These are phyloP conservation scores for Eurosta solidaginis DNA, from an alignment of 1,140 invertebrate genomes.

Conservation along the genomic window DNA sequence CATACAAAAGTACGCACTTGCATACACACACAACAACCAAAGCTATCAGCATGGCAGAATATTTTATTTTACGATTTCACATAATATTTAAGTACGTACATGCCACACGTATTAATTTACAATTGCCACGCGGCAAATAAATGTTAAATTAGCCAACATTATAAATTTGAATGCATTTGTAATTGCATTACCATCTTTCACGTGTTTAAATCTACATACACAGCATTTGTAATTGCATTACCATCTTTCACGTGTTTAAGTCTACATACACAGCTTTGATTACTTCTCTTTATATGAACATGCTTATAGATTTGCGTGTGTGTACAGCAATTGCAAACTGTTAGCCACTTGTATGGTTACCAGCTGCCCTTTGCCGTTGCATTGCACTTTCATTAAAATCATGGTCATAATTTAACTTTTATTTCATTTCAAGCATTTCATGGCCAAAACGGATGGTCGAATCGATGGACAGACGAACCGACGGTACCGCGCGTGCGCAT, in stretches of 20 bases:
- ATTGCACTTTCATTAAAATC: conserved; percentile 20
- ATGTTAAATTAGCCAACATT: conserved; percentile 27
- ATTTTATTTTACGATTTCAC: background rate
- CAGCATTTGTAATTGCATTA: conserved; percentile 11
- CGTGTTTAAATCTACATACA: too few relatives aligned
- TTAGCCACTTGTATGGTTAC: background rate
- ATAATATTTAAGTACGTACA: conserved; percentile 25
- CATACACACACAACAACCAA: background rate
- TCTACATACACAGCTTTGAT: too few relatives aligned
- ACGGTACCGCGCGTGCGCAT: background rate
- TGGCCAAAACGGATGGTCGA: background rate
- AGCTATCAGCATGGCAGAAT: background rate
- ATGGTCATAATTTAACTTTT: conserved; percentile 25
- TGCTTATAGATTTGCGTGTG: too few relatives aligned
- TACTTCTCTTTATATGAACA: too few relatives aligned
- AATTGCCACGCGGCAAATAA: conserved; percentile 20
- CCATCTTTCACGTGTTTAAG: conserved; percentile 8
- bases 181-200: conserved; percentile 22
- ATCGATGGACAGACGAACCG: background rate
- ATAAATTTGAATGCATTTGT: conserved; percentile 25
- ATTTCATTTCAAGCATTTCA: background rate
- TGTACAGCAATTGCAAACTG: too few relatives aligned
- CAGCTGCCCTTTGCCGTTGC: background rate
- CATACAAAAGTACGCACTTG: background rate
- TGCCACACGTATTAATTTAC: conserved; percentile 27